phyloP scores from a whole-genome alignment of 1,140 invertebrate species.

The Stratiolaelaps scimitus region DNA sequence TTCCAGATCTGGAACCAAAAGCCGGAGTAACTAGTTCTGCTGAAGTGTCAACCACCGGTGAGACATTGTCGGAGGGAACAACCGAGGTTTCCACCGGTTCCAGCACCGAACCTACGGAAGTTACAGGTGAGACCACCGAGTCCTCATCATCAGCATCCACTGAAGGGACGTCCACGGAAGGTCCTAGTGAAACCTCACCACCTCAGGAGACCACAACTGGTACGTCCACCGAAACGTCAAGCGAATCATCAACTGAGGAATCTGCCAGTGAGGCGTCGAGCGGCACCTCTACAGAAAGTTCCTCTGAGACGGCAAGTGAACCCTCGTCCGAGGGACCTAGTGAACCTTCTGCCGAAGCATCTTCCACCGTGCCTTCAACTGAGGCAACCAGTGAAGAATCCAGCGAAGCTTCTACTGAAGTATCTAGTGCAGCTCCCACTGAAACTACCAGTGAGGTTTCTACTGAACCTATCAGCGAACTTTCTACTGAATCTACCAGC shows the following conservation, averaged over 20 bases:
- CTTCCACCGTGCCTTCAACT: background rate
- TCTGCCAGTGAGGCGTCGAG: background rate
- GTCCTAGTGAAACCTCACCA: background rate
- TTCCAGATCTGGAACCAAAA: background rate
- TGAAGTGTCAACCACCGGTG: background rate
- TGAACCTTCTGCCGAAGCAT: constrained; percentile 1
- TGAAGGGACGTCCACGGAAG: background rate
- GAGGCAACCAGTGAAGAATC: background rate
- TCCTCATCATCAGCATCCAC: background rate
- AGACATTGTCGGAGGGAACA: background rate
- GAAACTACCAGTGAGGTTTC: too few relatives aligned
- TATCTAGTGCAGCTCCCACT: too few relatives aligned
- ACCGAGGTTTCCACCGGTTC: background rate
- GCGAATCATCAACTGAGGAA: constrained; percentile 1
- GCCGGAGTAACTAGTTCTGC: background rate
- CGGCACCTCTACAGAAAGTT: background rate
- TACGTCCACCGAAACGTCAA: background rate
- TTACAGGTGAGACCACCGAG: background rate
- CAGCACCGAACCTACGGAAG: background rate
- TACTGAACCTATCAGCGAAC: too few relatives aligned
- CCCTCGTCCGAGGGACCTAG: background rate
- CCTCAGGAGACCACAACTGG: background rate
- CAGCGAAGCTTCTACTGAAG: too few relatives aligned
- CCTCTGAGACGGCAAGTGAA: background rate
- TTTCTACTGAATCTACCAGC: too few relatives aligned